These are phyloP conservation scores for Poecilus cupreus DNA, from an alignment of 2,888 invertebrate species.

Conservation along the genomic window DNA sequence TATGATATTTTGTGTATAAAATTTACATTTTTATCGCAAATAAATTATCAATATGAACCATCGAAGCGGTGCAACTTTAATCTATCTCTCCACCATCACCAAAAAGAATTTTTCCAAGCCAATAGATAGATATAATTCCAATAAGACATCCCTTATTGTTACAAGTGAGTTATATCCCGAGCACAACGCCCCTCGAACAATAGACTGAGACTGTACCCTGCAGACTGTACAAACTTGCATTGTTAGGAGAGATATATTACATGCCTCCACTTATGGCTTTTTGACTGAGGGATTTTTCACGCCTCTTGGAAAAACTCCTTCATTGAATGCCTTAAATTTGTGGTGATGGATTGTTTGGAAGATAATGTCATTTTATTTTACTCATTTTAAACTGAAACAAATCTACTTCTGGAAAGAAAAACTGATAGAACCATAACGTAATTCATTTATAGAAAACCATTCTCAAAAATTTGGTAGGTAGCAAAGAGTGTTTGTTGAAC, in stretches of 20 bases:
- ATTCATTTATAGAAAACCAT: no score
- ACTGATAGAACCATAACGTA: no score
- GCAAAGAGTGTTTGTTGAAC: no score
- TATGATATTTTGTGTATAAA: no score
- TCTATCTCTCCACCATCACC: neutral
- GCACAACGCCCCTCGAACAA: neutral
- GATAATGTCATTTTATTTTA: neutral
- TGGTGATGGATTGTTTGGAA: neutral
- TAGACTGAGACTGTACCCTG: neutral
- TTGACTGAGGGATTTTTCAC: neutral
- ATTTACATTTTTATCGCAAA: no score
- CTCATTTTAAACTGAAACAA: no score
- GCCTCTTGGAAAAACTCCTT: neutral
- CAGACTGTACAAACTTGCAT: neutral
- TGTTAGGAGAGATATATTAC: constrained; percentile 1
- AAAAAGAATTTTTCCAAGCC: neutral
- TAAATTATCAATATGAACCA: neutral
- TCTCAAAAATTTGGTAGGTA: no score
- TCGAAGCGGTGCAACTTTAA: neutral
- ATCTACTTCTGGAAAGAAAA: no score
- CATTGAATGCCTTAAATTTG: neutral
- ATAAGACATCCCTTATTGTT: neutral
- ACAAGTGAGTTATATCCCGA: neutral
- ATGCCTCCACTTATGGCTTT: constrained; percentile 2
- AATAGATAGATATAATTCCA: neutral